Conservation (phyloP, 2,113 vertebrate genomes). For the Prolemur simus region DNA sequence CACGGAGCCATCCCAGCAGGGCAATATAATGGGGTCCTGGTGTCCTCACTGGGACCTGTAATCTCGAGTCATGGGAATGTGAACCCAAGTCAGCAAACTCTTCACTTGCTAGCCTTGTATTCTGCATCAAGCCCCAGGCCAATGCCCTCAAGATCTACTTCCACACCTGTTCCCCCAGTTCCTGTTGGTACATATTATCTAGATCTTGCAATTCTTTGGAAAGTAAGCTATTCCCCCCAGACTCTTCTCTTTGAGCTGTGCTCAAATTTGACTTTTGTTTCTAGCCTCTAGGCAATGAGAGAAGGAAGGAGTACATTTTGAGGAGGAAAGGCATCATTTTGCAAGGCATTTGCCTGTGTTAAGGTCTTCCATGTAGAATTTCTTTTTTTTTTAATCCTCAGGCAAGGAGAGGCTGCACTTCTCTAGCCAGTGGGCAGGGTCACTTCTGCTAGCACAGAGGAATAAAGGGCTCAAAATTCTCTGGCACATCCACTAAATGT, state of each 20-base stretch:
- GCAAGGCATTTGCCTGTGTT: background rate
- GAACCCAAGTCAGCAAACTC: background rate
- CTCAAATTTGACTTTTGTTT: background rate
- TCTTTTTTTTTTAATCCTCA: background rate
- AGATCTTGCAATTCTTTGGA: background rate
- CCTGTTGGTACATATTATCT: background rate
- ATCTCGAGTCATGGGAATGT: background rate
- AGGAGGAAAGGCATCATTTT: background rate
- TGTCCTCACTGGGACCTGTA: background rate
- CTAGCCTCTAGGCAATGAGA: background rate
- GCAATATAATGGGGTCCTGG: background rate
- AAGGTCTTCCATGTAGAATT: background rate
- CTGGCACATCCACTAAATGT: background rate
- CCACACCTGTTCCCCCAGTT: background rate
- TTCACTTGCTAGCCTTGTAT: background rate
- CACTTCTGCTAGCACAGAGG: background rate
- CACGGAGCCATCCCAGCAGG: background rate
- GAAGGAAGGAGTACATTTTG: background rate
- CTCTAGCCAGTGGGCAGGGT: too few species aligned
- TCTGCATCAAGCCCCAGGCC: background rate
- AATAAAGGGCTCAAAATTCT: background rate
- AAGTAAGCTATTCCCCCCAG: background rate
- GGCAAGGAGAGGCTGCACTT: background rate
- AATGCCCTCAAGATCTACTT: background rate
- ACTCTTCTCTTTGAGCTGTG: background rate